Base-by-base conservation (phyloP, 2,797 vertebrate genomes). In the Silurus aristotelis region DNA sequence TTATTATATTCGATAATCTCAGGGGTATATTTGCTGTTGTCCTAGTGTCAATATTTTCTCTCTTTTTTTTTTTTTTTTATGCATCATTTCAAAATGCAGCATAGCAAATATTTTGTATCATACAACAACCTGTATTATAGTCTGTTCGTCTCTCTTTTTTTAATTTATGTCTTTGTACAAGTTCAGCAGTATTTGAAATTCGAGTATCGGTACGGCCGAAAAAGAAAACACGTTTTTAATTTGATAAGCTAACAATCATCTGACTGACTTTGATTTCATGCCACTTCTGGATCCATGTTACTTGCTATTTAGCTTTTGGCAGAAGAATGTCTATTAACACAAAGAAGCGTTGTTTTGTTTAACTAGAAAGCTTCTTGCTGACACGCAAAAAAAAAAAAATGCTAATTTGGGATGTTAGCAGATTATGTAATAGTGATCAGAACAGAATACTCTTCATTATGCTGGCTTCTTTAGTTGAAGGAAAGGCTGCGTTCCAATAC, bases 131-230 rank as follows among this genome's bases (percentile, higher is more conserved):
- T 94, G 93, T 95, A 94, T 94, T 94, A 90, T 95, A 89, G 78
- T 92, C n/a, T n/a, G n/a, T n/a, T n/a, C n/a, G n/a, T n/a, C 89
- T 94, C 94, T 95, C 61, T 48, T 12, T n/a, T 82, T 85, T 86
- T 86, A 93, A 95, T 95, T 95, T 95, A 94, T 95, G 94, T 93
- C 91, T 95, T 94, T 96, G 93, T 96, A 93, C 90, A 94, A 93
- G 89, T 91, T 94, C 87, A 91, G 93, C 93, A 94, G 93, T 96
- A 94, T 95, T 83, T 93, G 93, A 93, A 94, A 90, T 92, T 93
- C 5, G 93, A 95, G 94, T 94, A 93, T 95, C 92, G 95, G 95
- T 95, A 95, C 94, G 93, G 63, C 75, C 7, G 68, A 80, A 75
- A 48, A 79, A 56, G n/a, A 43, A 90, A 89, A 90, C 91, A 90